Base-by-base conservation (phyloP, 2,888 invertebrate species). In the Rhyacophila evoluta region DNA sequence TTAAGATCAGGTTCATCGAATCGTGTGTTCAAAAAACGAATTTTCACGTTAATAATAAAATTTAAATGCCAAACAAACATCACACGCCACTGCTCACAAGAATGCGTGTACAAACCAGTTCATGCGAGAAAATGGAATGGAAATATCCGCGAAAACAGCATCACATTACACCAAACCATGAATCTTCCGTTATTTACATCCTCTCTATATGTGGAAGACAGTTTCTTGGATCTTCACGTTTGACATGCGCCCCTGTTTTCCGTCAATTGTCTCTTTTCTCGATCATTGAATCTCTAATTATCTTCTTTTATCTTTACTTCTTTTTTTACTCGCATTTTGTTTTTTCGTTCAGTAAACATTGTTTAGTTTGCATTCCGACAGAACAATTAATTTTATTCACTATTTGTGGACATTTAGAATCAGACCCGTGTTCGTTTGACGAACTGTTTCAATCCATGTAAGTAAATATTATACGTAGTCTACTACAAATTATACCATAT, bases 251-350 rank as follows among this genome's bases (percentile, higher is more conserved):
- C 55, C 19, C 10, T 55, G 55, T 55, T 55, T 25, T 8, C 55
- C 19, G 55, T 55, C 55, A 25, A 55, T 55, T 55, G 55, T 19
- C 55, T 19, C 19, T 55, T 10, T 55, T 19, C 25, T 55, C 55
- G 55, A 55, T 55, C 55, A 55, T 55, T 55, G 55, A 55, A 55
- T 55, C 55, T 19, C 55, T 55, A 19, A 19, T 55, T 55, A 55
- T 55, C 55, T 25, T 55, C 55, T 2, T 19, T 55, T 33, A 2
- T 33, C 4, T 33, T 2, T 33, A 33, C 6, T 25, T 55, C 19
- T 55, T 55, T 55, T 25, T 25, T 55, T 19, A 55, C 55, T 8
- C 19, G 19, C 25, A 25, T 55, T 55, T 55, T n/a, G n/a, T n/a
- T n/a, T 55, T 25, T 19, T 25, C 5, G 8, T 12, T 39, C n/a